Evolutionary conservation across 2,113 vertebrate genomes (phyloP).

Genomic region (Rutilus rutilus): DNA sequence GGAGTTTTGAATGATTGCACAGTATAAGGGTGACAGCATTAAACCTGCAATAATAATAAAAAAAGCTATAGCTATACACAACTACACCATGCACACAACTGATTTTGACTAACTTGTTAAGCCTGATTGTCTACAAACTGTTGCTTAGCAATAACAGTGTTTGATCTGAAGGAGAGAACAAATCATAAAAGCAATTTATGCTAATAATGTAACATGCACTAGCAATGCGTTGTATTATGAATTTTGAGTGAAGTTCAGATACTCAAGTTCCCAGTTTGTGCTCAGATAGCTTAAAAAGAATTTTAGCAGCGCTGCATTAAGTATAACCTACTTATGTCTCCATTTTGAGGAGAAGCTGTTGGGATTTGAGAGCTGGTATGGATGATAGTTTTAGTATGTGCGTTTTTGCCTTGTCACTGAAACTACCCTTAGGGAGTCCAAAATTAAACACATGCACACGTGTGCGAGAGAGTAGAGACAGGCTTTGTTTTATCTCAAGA

Average conservation of each 20-base stretch:
- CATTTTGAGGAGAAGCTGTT: slow-evolving; percentile 19
- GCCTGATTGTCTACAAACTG: neutral
- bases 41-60: neutral
- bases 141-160: neutral
- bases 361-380: slow-evolving; percentile 9
- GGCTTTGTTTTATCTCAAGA: slow-evolving; percentile 31
- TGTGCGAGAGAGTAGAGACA: neutral
- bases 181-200: neutral
- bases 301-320: neutral
- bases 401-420: slow-evolving; percentile 9
- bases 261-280: neutral
- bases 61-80: neutral
- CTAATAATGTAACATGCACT: neutral
- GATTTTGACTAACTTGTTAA: neutral
- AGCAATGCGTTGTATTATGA: neutral
- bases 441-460: slow-evolving; percentile 14
- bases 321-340: neutral
- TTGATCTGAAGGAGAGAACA: neutral
- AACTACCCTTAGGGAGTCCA: neutral
- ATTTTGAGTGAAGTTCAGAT: neutral
- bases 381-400: neutral
- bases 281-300: slow-evolving; percentile 3
- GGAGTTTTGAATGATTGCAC: neutral
- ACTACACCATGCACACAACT: neutral
- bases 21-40: neutral